phyloP scores from a whole-genome alignment of 1,140 invertebrate genomes.

The Conus ventricosus region DNA sequence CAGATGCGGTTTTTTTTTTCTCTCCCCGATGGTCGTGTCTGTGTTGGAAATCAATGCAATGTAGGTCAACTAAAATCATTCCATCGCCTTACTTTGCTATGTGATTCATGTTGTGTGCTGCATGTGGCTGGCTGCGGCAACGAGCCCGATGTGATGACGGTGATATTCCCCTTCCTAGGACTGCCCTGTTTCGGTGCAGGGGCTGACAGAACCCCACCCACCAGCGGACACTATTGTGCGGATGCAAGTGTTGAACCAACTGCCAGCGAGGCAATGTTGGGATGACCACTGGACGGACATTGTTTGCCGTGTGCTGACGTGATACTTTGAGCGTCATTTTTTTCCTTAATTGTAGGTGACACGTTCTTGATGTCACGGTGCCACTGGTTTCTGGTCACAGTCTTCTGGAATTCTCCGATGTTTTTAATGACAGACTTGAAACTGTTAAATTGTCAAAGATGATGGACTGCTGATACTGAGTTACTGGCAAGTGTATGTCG shows the following conservation, averaged over 20 bases:
- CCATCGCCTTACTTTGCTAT: neutral
- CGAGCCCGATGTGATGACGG: neutral
- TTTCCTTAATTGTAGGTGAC: too few species aligned
- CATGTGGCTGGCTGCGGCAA: neutral
- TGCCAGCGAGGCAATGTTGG: neutral
- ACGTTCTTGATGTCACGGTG: too few species aligned
- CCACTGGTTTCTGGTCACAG: too few species aligned
- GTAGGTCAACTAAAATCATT: neutral
- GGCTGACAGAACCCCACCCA: too few species aligned
- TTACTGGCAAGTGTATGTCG: too few species aligned
- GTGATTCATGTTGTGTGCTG: neutral
- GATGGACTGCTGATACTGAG: too few species aligned
- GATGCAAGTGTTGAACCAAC: neutral
- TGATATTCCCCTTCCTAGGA: neutral
- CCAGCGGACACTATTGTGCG: neutral
- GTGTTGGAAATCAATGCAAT: neutral
- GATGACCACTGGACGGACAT: neutral
- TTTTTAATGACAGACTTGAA: too few species aligned
- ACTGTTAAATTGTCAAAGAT: too few species aligned
- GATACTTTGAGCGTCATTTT: too few species aligned
- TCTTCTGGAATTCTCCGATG: too few species aligned
- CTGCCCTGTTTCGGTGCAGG: neutral
- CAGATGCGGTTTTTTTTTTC: too few species aligned
- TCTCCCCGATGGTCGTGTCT: neutral
- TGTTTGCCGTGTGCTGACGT: neutral